Evolutionary conservation across 2,888 invertebrate species (phyloP).

Genomic region (Caenorhabditis plicata): DNA sequence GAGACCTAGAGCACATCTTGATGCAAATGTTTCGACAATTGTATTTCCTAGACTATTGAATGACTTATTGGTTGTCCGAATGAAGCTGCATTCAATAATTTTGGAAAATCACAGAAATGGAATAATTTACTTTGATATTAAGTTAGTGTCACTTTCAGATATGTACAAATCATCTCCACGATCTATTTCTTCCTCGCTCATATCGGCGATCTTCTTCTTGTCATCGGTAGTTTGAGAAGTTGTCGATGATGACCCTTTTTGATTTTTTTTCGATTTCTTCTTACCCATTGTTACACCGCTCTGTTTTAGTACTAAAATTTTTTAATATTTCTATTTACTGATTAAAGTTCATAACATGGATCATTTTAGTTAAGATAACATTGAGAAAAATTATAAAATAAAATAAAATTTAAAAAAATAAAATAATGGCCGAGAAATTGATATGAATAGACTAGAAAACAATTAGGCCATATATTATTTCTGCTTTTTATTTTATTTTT

Average conservation of each 20-base stretch:
- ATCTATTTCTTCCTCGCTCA: conserved; percentile 21
- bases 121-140: conserved; percentile 13
- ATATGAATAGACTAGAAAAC: conserved; percentile 1
- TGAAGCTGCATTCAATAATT: conserved; percentile 11
- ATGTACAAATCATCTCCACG: conserved; percentile 28
- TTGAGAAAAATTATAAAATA: not conserved
- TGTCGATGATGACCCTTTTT: conserved; percentile 4
- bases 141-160: conserved; percentile 12
- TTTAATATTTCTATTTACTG: no score
- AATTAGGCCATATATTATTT: conserved; percentile 5
- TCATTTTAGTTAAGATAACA: not conserved
- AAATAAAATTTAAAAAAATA: not conserved
- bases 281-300: conserved; percentile 17
- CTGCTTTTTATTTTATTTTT: conserved; percentile 1
- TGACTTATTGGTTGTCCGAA: conserved; percentile 31
- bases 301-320: no score
- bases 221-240: not conserved
- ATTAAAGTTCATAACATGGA: no score
- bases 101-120: not conserved
- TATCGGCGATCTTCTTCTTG: conserved; percentile 14
- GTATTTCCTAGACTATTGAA: conserved; percentile 20
- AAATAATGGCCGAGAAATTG: conserved; percentile 1
- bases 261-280: conserved; percentile 8
- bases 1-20: conserved; percentile 17
- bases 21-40: conserved; percentile 13